Evolutionary conservation across 2,888 invertebrate species (phyloP), one percentile per base, ranked within the genome.

Genomic region (Drosophila flavopinicola): DNA sequence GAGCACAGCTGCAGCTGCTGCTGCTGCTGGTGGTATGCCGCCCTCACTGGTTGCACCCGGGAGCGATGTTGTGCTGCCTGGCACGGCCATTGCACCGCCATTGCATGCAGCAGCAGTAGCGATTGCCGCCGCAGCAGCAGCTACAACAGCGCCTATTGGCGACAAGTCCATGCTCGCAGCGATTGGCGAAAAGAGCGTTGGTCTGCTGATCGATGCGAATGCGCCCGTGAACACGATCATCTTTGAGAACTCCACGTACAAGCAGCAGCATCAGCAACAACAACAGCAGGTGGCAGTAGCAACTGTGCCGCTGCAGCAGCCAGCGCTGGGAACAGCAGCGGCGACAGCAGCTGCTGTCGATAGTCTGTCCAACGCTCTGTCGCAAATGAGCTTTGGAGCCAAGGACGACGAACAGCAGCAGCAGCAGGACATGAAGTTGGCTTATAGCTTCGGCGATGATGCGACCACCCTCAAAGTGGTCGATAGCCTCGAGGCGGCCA

Each of bases 191-290:
- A 87, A 85, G 30, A 44, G 38, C 0, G 63, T 75, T 6, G 76
- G 77, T 60, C 65, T 70, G 0, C 33, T 95, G 25, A 95, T 96
- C 87, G 94, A 95, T 23, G 93, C 95, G 3, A 95, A 95, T 4
- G 94, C 96, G 0, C 96, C 96, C 1, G 96, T 96, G 15, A 95
- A 96, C 88, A 97, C 97, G 0, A 95, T 97, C 49, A 97, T 97
- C 71, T 97, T 97, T 88, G 97, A 97, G 88, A 97, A 97, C 89
- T 97, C 97, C 1, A 97, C 97, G 90, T 97, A 95, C 89, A 96
- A 96, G 89, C 94, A 94, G 56, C 88, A 88, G 65, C 78, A 64
- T 53, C 72, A 49, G 13, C 60, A 96, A 89, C 94, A 94, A 53
- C 87, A 87, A 37, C 70, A 69, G 7, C 60, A 60, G 6, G 52